Conservation (phyloP, 2,797 vertebrate species). For the Florisuga fusca region DNA sequence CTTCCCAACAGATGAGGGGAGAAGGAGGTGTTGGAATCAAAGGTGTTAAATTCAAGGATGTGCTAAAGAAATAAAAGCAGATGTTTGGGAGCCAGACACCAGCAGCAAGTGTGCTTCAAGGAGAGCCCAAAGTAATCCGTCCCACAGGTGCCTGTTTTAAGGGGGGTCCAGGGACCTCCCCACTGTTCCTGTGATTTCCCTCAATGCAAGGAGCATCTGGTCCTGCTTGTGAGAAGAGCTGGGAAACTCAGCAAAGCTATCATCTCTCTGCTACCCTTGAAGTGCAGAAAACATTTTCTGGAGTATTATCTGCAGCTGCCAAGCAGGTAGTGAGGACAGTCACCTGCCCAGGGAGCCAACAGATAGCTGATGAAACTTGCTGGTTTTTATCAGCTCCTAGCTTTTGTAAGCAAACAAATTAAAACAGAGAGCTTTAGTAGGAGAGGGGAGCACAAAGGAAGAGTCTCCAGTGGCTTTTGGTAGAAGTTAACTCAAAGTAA, state of each 20-base stretch:
- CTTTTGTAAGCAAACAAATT: background rate
- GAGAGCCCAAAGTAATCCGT: background rate
- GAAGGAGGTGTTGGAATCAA: background rate
- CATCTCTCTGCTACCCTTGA: background rate
- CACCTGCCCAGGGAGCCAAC: background rate
- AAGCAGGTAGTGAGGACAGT: background rate
- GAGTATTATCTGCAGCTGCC: slow-evolving; percentile 9
- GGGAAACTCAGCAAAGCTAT: background rate
- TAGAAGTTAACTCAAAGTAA: slow-evolving; percentile 9
- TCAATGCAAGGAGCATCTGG: background rate
- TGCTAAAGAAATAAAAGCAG: background rate
- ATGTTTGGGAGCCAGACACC: background rate
- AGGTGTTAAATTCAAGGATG: background rate
- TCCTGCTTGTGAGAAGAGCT: background rate
- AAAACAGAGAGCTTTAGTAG: background rate
- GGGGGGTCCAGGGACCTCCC: background rate
- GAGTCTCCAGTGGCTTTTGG: background rate
- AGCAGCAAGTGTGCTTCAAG: background rate
- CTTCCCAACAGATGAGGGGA: background rate
- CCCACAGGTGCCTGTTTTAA: background rate
- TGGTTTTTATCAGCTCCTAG: slow-evolving; percentile 3
- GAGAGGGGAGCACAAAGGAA: background rate
- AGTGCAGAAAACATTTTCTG: background rate
- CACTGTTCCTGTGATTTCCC: fast-evolving
- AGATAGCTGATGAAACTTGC: background rate